Evolutionary conservation across 2,797 vertebrate genomes (phyloP), one percentile per base, ranked within the genome.

Genomic region (Karalla daura): DNA sequence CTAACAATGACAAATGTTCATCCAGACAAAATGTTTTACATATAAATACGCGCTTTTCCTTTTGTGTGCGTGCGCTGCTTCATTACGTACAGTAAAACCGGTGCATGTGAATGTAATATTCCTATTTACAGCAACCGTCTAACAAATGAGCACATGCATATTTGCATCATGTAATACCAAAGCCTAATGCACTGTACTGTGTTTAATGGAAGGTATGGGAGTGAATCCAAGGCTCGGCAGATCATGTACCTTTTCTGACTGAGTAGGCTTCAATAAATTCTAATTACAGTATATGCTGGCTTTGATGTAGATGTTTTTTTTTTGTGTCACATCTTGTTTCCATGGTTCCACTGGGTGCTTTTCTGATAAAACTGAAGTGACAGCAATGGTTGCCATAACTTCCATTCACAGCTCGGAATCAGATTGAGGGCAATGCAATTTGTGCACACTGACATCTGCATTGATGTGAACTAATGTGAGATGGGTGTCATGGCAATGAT

Each of bases 391-490:
- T 88, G 86, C 86, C 80, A 83, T 85, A 89, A 90, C 88, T 88
- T 87, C 86, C 84, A 85, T 89, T 90, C 86, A 90, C 87, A 86
- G 88, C 80, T 88, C 76, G 18, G 81, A 89, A 84, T 83, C 80
- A 74, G 87, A 88, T 85, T 87, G 83, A 90, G 88, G 89, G 87
- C 89, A 89, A 83, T 72, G 85, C 79, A 85, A 89, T 89, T 88
- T 88, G 86, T 82, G 80, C 80, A 75, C 73, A 74, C 77, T 91
- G 88, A 91, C 91, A 87, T 92, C 86, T 88, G 83, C 88, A 85
- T 87, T 92, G 88, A 90, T 86, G 86, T 90, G 91, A 80, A 86
- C 86, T 89, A 90, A 91, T 90, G 87, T 51, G 75, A 90, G 78
- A 76, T 86, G 84, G 91, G 86, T 85, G 87, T 84, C 80, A 83